These are phyloP conservation scores for Leucosticte australis DNA, from an alignment of 2,113 vertebrate genomes.

Conservation along the genomic window DNA sequence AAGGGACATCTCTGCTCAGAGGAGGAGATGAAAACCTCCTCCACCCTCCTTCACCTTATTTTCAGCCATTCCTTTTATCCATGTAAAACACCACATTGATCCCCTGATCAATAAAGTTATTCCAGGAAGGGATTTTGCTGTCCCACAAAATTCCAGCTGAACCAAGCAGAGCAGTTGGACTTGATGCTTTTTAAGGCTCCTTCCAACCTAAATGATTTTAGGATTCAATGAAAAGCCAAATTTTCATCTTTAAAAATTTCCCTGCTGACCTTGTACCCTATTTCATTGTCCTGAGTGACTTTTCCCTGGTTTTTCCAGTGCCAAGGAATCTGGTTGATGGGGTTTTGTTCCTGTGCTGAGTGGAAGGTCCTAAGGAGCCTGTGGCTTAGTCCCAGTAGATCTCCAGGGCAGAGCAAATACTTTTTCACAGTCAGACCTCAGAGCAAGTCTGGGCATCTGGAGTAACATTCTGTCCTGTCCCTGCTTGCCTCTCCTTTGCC, in stretches of 20 bases:
- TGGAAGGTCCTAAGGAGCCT: not conserved
- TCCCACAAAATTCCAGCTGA: not conserved
- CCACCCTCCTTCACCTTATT: not conserved
- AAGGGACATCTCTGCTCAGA: not conserved
- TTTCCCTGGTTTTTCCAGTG: not conserved
- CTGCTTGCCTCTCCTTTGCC: not conserved
- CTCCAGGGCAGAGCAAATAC: not conserved
- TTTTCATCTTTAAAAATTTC: not conserved
- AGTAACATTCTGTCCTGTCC: not conserved
- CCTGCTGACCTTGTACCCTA: fast-evolving
- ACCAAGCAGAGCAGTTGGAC: not conserved
- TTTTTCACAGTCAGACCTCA: not conserved
- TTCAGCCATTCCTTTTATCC: not conserved
- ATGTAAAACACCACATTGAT: not conserved
- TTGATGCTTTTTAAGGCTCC: not conserved
- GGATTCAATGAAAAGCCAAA: not conserved
- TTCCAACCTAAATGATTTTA: not conserved
- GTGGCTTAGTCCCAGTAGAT: not conserved
- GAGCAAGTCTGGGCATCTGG: fast-evolving
- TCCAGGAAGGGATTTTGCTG: not conserved
- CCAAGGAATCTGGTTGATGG: not conserved
- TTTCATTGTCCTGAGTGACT: not conserved
- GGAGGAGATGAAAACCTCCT: not conserved
- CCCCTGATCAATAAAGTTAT: not conserved
- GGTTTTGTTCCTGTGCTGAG: not conserved